These are phyloP conservation scores for Hucho hucho DNA, from an alignment of 2,113 vertebrate genomes.

Conservation along the genomic window DNA sequence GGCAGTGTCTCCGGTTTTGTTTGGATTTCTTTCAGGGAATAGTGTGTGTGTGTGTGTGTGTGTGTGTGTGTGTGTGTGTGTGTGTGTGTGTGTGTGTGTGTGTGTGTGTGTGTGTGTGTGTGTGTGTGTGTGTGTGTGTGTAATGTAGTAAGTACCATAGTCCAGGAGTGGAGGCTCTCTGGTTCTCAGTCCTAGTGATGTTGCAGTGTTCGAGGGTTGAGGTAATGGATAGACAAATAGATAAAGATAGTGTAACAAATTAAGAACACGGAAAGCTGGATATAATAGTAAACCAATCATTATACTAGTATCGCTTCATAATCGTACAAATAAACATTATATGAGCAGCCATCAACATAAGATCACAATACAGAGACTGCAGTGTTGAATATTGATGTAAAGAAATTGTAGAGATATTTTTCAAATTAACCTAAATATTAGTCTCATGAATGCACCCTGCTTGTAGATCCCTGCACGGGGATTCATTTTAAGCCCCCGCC, in stretches of 20 bases:
- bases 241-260: conserved; percentile 74
- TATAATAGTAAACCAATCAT: conserved; percentile 64
- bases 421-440: neutral
- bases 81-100: too few species aligned
- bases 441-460: too few species aligned
- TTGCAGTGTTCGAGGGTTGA: conserved; percentile 69
- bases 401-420: too few species aligned
- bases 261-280: conserved; percentile 73
- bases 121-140: too few species aligned
- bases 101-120: too few species aligned
- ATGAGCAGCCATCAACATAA: neutral
- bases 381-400: neutral
- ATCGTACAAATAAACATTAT: conserved; percentile 36
- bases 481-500: too few species aligned
- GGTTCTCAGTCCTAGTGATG: conserved; percentile 74
- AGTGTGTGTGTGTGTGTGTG: too few species aligned
- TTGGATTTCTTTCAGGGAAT: too few species aligned
- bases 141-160: conserved; percentile 66
- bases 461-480: too few species aligned
- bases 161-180: conserved; percentile 75
- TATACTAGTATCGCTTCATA: conserved; percentile 36
- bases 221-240: conserved; percentile 72
- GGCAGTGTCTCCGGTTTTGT: too few species aligned
- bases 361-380: neutral
- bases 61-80: too few species aligned